Conservation (phyloP, 2,888 invertebrate species). For the Eristalis arbustorum region DNA sequence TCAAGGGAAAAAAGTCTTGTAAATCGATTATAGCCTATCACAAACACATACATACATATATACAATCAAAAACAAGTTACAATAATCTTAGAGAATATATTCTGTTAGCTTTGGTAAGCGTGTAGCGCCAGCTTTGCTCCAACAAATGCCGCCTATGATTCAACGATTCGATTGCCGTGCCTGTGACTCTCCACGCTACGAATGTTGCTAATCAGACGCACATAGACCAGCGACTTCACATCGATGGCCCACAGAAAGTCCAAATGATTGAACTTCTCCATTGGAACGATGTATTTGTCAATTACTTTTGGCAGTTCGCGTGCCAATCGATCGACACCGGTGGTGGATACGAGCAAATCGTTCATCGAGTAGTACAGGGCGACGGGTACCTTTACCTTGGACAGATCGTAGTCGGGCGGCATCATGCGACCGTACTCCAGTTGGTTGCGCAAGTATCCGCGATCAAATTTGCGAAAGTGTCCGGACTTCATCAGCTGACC, state of each 20-base stretch:
- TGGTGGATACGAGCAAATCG: slow-evolving; percentile 84
- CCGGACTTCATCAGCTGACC: slow-evolving; percentile 80
- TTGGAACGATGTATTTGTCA: slow-evolving; percentile 82
- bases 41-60: slow-evolving; percentile 12
- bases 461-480: slow-evolving; percentile 80
- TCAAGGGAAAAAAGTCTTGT: slow-evolving; percentile 2
- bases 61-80: slow-evolving; percentile 13
- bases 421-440: slow-evolving; percentile 80
- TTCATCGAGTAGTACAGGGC: slow-evolving; percentile 83
- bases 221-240: slow-evolving; percentile 81
- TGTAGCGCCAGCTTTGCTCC: slow-evolving; percentile 41
- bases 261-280: slow-evolving; percentile 82
- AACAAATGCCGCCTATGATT: slow-evolving; percentile 10
- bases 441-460: slow-evolving; percentile 80
- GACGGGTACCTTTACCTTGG: slow-evolving; percentile 81
- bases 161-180: slow-evolving; percentile 57
- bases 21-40: neutral
- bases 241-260: slow-evolving; percentile 83
- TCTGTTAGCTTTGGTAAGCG: slow-evolving; percentile 54
- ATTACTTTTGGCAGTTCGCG: slow-evolving; percentile 81
- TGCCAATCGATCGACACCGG: slow-evolving; percentile 82
- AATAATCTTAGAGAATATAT: slow-evolving; percentile 1
- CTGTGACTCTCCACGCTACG: slow-evolving; percentile 78
- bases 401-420: slow-evolving; percentile 82
- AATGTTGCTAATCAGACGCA: slow-evolving; percentile 78